Conservation (phyloP, 2,797 vertebrate species). For the Ficedula albicollis region DNA sequence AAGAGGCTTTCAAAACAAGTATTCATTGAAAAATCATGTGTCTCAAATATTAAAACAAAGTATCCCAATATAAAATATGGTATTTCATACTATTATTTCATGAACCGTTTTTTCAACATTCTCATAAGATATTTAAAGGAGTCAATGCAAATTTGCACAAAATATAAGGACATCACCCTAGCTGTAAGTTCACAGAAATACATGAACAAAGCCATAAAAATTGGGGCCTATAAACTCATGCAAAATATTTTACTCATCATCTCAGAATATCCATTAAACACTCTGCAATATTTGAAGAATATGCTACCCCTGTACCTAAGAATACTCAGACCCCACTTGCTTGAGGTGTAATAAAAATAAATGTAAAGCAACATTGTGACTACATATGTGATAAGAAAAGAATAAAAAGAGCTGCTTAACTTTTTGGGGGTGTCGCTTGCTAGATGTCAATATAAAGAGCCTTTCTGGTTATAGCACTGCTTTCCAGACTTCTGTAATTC, state of each 20-base stretch:
- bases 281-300: background rate
- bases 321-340: background rate
- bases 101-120: background rate
- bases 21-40: background rate
- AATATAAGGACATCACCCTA: background rate
- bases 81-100: background rate
- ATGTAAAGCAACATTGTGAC: background rate
- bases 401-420: background rate
- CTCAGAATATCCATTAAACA: background rate
- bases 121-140: background rate
- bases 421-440: rapidly evolving
- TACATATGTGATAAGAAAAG: background rate
- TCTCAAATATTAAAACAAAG: background rate
- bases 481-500: background rate
- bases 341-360: background rate
- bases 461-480: background rate
- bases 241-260: background rate
- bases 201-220: background rate
- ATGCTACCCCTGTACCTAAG: background rate
- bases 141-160: background rate
- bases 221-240: rapidly evolving
- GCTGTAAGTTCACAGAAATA: background rate
- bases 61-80: background rate
- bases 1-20: background rate
- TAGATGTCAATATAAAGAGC: background rate